Evolutionary conservation across 2,888 invertebrate species (phyloP).

Genomic region (Drosophila anceps): DNA sequence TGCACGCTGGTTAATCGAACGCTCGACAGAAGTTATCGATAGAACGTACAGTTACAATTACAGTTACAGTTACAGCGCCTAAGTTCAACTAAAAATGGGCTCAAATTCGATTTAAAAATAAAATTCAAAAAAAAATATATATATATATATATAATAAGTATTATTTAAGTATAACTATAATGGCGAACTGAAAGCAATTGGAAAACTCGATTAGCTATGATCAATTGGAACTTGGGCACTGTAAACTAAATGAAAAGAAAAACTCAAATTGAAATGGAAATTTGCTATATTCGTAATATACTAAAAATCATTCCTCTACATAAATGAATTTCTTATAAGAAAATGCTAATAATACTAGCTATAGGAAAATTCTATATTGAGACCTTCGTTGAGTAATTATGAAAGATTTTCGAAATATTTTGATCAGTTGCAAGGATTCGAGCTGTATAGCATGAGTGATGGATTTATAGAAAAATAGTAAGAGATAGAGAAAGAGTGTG

Average conservation of each 20-base stretch:
- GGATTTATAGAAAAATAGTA: constrained; percentile 25
- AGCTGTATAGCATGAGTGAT: constrained; percentile 26
- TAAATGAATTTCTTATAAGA: constrained; percentile 16
- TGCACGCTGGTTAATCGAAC: constrained; percentile 8
- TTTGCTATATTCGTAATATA: constrained; percentile 14
- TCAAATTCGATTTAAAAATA: not conserved
- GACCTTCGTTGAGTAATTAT: constrained; percentile 20
- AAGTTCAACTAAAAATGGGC: not conserved
- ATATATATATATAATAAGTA: not conserved
- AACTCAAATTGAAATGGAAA: not conserved
- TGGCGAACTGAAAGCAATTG: not conserved
- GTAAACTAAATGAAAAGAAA: not conserved
- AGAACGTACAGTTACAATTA: not conserved
- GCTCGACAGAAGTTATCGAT: constrained; percentile 12
- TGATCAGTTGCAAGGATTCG: not conserved
- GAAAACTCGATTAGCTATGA: not conserved
- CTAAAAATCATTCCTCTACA: constrained; percentile 16
- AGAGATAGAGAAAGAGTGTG: constrained; percentile 26
- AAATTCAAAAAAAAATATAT: not conserved
- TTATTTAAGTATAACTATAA: not conserved
- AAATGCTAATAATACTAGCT: constrained; percentile 46
- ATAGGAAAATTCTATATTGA: constrained; percentile 19
- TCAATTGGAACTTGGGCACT: constrained; percentile 5
- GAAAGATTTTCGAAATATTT: constrained; percentile 3
- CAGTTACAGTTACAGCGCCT: not conserved